These are phyloP conservation scores for Apostichopus parvimensis DNA, from an alignment of 35 echinoderm and acorn worm species.

Conservation along the genomic window DNA sequence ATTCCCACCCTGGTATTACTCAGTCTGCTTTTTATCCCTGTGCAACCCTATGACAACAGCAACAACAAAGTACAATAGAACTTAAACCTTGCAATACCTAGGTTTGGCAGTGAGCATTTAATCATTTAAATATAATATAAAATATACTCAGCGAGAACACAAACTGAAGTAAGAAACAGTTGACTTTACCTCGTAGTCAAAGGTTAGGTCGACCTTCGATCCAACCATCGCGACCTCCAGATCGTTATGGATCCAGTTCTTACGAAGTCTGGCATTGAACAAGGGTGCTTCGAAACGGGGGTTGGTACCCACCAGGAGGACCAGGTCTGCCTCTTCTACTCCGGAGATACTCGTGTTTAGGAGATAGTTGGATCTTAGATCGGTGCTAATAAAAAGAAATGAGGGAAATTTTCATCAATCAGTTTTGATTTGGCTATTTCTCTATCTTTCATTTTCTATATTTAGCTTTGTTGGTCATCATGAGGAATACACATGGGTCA, in stretches of 20 bases:
- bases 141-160: too few species aligned
- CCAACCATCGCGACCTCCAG: constrained; percentile 85
- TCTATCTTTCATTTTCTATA: background rate
- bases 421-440: background rate
- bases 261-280: constrained; percentile 92
- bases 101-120: too few species aligned
- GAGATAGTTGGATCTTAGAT: constrained; percentile 93
- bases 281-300: constrained; percentile 93
- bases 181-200: constrained; percentile 75
- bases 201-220: constrained; percentile 82
- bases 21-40: too few species aligned
- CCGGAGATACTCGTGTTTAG: constrained; percentile 97
- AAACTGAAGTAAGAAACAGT: background rate
- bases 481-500: too few species aligned
- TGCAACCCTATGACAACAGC: too few species aligned
- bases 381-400: constrained; percentile 70
- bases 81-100: too few species aligned
- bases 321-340: constrained; percentile 92
- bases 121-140: too few species aligned
- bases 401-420: background rate
- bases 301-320: constrained; percentile 88
- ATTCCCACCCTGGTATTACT: too few species aligned
- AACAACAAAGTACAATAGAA: too few species aligned
- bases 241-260: constrained; percentile 95
- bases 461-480: too few species aligned